Evolutionary conservation across 2,797 vertebrate species (phyloP).

Genomic region (Microchirus variegatus): DNA sequence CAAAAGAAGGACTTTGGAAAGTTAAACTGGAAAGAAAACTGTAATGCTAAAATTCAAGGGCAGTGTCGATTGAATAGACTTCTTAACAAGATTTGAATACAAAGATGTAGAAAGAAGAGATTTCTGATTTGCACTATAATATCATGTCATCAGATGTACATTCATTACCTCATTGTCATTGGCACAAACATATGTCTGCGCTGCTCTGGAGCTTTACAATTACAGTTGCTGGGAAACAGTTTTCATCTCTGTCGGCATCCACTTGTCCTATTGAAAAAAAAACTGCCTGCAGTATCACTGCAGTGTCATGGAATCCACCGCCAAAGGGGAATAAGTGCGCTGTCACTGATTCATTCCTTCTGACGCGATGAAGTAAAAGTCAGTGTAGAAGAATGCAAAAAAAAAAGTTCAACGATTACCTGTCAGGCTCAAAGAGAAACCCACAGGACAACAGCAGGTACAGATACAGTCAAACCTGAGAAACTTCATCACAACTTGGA

Average conservation of each 20-base stretch:
- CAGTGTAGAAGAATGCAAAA: slow-evolving; percentile 2
- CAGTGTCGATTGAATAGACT: background rate
- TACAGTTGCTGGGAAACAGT: slow-evolving; percentile 35
- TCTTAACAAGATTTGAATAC: no score
- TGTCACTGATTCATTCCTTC: slow-evolving; percentile 21
- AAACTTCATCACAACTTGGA: slow-evolving; percentile 12
- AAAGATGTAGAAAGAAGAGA: no score
- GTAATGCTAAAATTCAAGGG: slow-evolving; percentile 31
- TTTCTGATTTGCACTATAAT: no score
- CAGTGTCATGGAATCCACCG: slow-evolving; percentile 21
- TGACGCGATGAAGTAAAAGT: slow-evolving; percentile 21
- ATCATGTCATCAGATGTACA: no score
- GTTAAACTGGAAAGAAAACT: slow-evolving; percentile 27
- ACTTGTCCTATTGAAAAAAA: slow-evolving; percentile 18
- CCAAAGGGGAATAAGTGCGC: slow-evolving; percentile 22
- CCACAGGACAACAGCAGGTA: slow-evolving; percentile 3
- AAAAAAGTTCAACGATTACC: slow-evolving; percentile 25
- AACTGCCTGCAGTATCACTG: slow-evolving; percentile 14
- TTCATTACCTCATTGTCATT: no score
- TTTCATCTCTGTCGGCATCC: slow-evolving; percentile 23
- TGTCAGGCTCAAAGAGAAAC: slow-evolving; percentile 14
- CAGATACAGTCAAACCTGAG: slow-evolving; percentile 3
- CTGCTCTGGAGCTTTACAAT: slow-evolving; percentile 4
- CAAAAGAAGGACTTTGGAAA: slow-evolving; percentile 19
- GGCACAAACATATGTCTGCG: background rate